phyloP scores from a whole-genome alignment of 1,140 invertebrate genomes.

The Microplitis demolitor region DNA sequence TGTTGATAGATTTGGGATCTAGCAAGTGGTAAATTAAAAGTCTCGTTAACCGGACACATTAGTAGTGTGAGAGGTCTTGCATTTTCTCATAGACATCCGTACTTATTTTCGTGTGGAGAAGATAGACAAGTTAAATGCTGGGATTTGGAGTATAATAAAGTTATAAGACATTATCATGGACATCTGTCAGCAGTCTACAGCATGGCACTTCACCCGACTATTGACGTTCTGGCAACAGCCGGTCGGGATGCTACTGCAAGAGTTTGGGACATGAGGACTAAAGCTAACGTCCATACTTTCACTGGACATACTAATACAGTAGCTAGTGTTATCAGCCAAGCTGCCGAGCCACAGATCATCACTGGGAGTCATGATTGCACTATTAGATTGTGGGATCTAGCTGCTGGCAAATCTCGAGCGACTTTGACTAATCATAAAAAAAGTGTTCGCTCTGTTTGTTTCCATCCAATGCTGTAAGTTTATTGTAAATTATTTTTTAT shows the following conservation, averaged over 20 bases:
- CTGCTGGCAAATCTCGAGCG: constrained; percentile 90
- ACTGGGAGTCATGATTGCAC: constrained; percentile 85
- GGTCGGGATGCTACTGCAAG: constrained; percentile 94
- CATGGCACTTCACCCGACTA: constrained; percentile 91
- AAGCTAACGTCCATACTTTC: constrained; percentile 96
- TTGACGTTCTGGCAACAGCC: constrained; percentile 93
- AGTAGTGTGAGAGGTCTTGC: constrained; percentile 95
- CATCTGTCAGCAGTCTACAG: constrained; percentile 97
- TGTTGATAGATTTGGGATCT: constrained; percentile 90
- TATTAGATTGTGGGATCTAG: constrained; percentile 95
- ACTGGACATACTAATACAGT: constrained; percentile 98
- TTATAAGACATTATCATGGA: constrained; percentile 98
- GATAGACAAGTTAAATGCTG: constrained; percentile 99
- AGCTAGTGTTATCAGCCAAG: constrained; percentile 90
- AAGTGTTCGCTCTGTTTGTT: constrained; percentile 87
- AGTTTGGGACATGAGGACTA: constrained; percentile 99
- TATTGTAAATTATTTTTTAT: constrained; percentile 3
- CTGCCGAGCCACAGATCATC: constrained; percentile 83
- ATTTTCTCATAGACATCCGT: constrained; percentile 93
- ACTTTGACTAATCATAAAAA: constrained; percentile 99
- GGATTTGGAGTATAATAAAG: constrained; percentile 99
- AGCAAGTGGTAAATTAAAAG: constrained; percentile 91
- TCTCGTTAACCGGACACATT: constrained; percentile 98
- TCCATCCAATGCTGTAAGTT: constrained; percentile 86
- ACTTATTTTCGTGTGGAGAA: constrained; percentile 98